These are phyloP conservation scores for Acanthisitta chloris DNA, from an alignment of 2,113 vertebrate genomes.

Conservation along the genomic window DNA sequence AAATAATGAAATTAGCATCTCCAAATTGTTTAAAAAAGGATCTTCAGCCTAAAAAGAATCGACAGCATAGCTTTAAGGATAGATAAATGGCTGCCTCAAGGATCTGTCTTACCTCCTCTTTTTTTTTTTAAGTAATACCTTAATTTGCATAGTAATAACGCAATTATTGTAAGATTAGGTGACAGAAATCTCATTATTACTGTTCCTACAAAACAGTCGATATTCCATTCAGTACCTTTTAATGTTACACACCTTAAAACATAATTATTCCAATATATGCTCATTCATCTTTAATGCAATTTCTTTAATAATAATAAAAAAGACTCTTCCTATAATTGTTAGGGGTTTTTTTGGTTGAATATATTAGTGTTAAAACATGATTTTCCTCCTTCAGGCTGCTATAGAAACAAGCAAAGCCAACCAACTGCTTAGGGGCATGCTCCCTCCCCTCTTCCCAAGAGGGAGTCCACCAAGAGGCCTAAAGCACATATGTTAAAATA, in stretches of 20 bases:
- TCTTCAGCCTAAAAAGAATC: constrained; percentile 63
- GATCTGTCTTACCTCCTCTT: constrained; percentile 67
- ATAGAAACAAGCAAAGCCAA: constrained; percentile 70
- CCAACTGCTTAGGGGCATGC: constrained; percentile 54
- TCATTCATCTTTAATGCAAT: constrained; percentile 82
- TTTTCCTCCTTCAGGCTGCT: constrained; percentile 65
- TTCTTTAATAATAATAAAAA: constrained; percentile 72
- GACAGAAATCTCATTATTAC: constrained; percentile 82
- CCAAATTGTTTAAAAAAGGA: constrained; percentile 65
- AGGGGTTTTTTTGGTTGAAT: constrained; percentile 44
- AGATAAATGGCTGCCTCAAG: constrained; percentile 72
- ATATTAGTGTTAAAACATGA: constrained; percentile 69
- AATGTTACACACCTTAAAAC: constrained; percentile 79
- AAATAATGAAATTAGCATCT: constrained; percentile 66
- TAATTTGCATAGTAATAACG: constrained; percentile 85
- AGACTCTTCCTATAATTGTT: constrained; percentile 67
- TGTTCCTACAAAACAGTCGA: constrained; percentile 78
- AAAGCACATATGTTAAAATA: constrained; percentile 50
- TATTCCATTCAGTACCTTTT: constrained; percentile 81
- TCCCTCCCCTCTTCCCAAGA: constrained; percentile 20
- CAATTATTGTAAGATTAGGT: constrained; percentile 83
- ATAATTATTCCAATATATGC: constrained; percentile 77
- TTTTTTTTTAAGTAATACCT: constrained; percentile 77
- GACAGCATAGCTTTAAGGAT: constrained; percentile 67
- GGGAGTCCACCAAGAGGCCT: constrained; percentile 53